Percentiles rank a stretch among this genome's conserved stretches.
Conservation (phyloP, 2,113 vertebrate genomes). For the Scopus umbretta region DNA sequence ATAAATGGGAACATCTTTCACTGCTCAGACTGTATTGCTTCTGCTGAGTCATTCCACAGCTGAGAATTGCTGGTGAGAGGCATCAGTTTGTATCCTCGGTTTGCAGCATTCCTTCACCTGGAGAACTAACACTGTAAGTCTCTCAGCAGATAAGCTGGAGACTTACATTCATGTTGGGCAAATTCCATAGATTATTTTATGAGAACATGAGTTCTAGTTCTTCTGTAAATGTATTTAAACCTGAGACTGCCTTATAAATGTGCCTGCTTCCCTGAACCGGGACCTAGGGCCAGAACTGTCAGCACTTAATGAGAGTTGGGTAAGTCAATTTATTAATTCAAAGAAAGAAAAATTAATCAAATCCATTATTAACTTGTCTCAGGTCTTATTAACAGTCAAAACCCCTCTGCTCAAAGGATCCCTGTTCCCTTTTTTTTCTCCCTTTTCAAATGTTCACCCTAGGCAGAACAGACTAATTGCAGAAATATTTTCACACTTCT, state of each 20-base stretch:
- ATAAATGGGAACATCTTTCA: neutral
- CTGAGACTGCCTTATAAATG: neutral
- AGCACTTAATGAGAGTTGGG: neutral
- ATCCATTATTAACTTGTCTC: neutral
- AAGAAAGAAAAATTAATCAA: neutral
- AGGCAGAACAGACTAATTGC: neutral
- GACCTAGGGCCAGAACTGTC: neutral
- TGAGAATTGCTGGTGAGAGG: neutral
- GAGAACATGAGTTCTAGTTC: neutral
- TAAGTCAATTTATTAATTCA: neutral
- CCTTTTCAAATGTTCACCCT: neutral
- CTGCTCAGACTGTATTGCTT: neutral
- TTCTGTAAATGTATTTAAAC: neutral
- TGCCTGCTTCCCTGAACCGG: neutral
- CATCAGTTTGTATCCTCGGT: neutral
- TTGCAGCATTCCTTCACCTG: neutral
- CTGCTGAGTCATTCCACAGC: constrained; percentile 32
- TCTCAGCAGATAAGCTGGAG: neutral
- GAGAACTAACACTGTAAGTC: neutral
- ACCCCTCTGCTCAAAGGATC: neutral
- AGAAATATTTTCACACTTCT: neutral
- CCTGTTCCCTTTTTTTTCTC: neutral
- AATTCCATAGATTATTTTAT: constrained; percentile 4
- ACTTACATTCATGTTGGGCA: neutral
- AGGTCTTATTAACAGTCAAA: neutral